Conservation (phyloP, 2,797 vertebrate genomes). For the Poliocrania exsul region DNA sequence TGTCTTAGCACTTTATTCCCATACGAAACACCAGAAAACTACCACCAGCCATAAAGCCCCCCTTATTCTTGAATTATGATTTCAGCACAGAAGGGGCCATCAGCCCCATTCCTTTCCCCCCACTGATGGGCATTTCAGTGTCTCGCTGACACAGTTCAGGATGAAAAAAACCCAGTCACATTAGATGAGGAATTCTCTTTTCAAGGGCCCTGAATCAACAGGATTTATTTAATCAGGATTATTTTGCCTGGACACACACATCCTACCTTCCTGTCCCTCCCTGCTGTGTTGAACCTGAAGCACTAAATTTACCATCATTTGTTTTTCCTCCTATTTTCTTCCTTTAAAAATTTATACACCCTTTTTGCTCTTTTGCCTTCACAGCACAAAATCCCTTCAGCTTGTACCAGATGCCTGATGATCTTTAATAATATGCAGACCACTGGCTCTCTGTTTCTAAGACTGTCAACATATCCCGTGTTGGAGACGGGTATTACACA, state of each 20-base stretch:
- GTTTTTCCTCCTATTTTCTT: neutral
- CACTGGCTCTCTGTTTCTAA: neutral
- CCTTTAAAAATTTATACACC: neutral
- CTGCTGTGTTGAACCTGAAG: neutral
- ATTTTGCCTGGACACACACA: neutral
- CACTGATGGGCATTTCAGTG: neutral
- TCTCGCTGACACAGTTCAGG: neutral
- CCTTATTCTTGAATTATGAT: neutral
- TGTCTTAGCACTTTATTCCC: conserved; percentile 7
- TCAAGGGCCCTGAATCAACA: neutral
- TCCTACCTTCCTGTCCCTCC: neutral
- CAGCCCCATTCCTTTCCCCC: neutral
- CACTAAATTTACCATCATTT: neutral
- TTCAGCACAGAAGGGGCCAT: neutral
- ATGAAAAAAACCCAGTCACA: neutral
- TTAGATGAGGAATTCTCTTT: neutral
- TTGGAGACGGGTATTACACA: conserved; percentile 37
- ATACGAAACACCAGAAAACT: conserved; percentile 28
- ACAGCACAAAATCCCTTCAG: conserved; percentile 29
- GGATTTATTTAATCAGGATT: neutral
- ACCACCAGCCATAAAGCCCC: neutral
- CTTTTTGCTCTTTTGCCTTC: neutral
- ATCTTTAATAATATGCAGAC: conserved; percentile 40
- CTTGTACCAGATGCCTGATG: conserved; percentile 8
- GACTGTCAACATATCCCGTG: conserved; percentile 36